Percentiles rank a stretch among this genome's conserved stretches.
Conservation (phyloP, 2,888 invertebrate species). For the Tipula vernalis region DNA sequence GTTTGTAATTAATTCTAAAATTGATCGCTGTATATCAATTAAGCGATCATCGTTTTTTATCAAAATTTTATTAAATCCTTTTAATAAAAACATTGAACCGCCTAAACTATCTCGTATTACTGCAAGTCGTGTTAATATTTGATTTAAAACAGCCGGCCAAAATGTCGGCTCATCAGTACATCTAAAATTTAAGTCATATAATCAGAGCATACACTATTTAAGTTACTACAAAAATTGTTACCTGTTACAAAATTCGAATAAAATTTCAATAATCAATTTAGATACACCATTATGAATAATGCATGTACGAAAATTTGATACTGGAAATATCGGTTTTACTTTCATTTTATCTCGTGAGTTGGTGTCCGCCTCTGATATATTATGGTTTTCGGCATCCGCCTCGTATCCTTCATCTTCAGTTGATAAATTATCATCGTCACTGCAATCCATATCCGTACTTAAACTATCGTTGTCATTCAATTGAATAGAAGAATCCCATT, state of each 20-base stretch:
- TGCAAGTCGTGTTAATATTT: constrained; percentile 30
- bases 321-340: constrained; percentile 18
- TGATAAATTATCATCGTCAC: constrained; percentile 30
- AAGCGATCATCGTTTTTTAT: constrained; percentile 26
- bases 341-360: neutral
- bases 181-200: constrained; percentile 17
- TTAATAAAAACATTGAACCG: constrained; percentile 29
- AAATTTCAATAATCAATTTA: constrained; percentile 27
- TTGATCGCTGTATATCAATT: constrained; percentile 50
- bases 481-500: constrained; percentile 12
- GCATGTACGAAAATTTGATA: constrained; percentile 30
- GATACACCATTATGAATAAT: constrained; percentile 32
- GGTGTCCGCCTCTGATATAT: neutral
- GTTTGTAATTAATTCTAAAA: constrained; percentile 47
- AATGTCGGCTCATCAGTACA: constrained; percentile 26
- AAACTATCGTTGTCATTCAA: constrained; percentile 26
- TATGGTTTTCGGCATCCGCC: constrained; percentile 31
- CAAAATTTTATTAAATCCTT: constrained; percentile 30
- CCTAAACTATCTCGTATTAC: constrained; percentile 34
- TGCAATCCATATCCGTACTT: constrained; percentile 31
- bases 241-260: neutral
- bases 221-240: neutral
- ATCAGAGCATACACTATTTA: neutral
- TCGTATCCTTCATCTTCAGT: constrained; percentile 36
- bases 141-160: constrained; percentile 30